Evolutionary conservation across 2,888 invertebrate species (phyloP).

Genomic region (Drosophila histrio): DNA sequence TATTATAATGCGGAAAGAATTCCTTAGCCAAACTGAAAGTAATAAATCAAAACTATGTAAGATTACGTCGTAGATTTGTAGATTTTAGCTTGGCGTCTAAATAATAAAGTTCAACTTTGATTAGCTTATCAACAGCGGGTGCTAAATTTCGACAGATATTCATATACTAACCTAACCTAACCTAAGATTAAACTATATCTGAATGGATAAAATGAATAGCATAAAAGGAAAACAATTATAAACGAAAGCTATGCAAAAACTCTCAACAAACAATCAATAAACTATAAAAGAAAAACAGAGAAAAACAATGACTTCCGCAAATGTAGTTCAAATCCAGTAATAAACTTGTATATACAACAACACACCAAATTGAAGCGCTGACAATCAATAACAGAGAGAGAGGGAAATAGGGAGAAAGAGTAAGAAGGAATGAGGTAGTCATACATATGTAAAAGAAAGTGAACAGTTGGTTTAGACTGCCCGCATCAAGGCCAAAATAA

Average conservation of each 20-base stretch:
- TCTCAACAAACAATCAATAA: conserved; percentile 41
- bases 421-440: not conserved
- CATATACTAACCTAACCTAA: conserved; percentile 25
- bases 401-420: not conserved
- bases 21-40: not conserved
- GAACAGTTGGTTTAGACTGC: not conserved
- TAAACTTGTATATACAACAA: conserved; percentile 4
- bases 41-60: conserved; percentile 1
- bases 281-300: conserved; percentile 25
- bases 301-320: conserved; percentile 37
- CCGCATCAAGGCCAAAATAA: conserved; percentile 8
- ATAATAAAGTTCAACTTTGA: not conserved
- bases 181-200: not conserved
- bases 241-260: not conserved
- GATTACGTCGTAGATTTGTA: not conserved
- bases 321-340: conserved; percentile 9
- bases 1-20: not conserved
- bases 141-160: not conserved
- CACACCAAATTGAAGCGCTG: not conserved
- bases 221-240: not conserved
- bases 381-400: conserved; percentile 29
- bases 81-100: not conserved
- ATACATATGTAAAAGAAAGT: not conserved
- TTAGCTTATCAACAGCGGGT: conserved; percentile 5
- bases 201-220: not conserved